Base-by-base conservation (phyloP, 2,797 vertebrate species). In the Mionectes olivaceus region DNA sequence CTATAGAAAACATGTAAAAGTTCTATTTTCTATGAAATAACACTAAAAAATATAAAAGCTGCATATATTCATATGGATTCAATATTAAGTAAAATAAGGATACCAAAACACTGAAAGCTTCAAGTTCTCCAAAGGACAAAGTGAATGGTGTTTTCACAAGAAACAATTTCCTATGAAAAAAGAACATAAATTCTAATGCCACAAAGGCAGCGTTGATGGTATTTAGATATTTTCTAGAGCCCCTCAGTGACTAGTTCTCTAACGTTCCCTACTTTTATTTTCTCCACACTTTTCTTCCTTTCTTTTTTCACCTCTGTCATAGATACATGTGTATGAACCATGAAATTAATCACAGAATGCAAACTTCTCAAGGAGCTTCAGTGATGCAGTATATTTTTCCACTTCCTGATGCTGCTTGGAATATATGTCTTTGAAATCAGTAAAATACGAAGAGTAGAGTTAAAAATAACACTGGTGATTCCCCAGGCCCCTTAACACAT, bases 151-250 rank as follows among this genome's bases (percentile, higher is more conserved):
- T 74, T 81, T 93, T 83, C 59, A 84, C 73, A 86, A 56, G 10
- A 68, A 65, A 59, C 22, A 39, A 30, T 86, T 90, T 60, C 2
- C 30, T 50, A 44, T 3, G 5, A 23, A n/a, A 23, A 65, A 85
- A 33, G 12, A 76, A 39, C 1, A 2, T 33, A 27, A 8, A 33
- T 77, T 70, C 23, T 39, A 43, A 92, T 90, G 65, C 11, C 57
- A 19, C 16, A 75, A 57, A 84, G 11, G 19, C 41, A 69, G 12
- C 4, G 41, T 5, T 53, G 41, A 77, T 56, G 39, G 4, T 22
- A 24, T 70, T 86, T 90, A 32, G 16, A 46, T 93, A 9, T 76
- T 80, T 94, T 82, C 27, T 70, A 69, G 77, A 60, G 11, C n/a
- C 35, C 41, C 21, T 78, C 55, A 55, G 28, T 56, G 39, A 7